These are phyloP conservation scores for Bettongia penicillata DNA, from an alignment of 2,113 vertebrate species.

Conservation along the genomic window DNA sequence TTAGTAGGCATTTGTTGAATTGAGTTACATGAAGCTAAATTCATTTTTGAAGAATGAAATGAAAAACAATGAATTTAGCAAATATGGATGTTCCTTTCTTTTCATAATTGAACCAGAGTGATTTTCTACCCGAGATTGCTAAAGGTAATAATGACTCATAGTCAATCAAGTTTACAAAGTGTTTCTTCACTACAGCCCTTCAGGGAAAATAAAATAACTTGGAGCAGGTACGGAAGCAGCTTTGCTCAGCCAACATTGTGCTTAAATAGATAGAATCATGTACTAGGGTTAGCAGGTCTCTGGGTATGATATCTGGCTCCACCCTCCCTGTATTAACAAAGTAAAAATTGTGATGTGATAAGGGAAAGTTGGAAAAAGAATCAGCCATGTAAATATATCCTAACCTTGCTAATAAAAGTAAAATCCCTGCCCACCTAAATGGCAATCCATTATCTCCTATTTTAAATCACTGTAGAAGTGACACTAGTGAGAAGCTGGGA, in stretches of 20 bases:
- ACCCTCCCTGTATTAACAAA: not conserved
- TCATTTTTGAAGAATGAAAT: not conserved
- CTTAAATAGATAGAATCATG: not conserved
- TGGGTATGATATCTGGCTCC: not conserved
- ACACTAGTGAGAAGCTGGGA: not conserved
- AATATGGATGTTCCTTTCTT: not conserved
- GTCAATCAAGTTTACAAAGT: not conserved
- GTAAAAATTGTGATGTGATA: not conserved
- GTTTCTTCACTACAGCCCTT: not conserved
- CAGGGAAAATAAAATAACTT: not conserved
- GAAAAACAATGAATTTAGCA: not conserved
- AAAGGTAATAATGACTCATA: not conserved
- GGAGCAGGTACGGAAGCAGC: not conserved
- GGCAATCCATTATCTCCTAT: not conserved
- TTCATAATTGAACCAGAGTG: not conserved
- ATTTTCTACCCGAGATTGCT: not conserved
- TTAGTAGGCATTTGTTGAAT: not conserved
- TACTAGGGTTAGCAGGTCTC: not conserved
- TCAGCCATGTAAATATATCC: not conserved
- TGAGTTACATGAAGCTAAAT: not conserved
- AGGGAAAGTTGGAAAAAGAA: not conserved
- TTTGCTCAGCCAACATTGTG: not conserved
- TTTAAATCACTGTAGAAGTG: not conserved
- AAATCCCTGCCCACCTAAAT: not conserved
- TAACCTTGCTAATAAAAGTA: not conserved